These are phyloP conservation scores for Alsophila aescularia DNA, from an alignment of 2,888 invertebrate genomes.

Conservation along the genomic window DNA sequence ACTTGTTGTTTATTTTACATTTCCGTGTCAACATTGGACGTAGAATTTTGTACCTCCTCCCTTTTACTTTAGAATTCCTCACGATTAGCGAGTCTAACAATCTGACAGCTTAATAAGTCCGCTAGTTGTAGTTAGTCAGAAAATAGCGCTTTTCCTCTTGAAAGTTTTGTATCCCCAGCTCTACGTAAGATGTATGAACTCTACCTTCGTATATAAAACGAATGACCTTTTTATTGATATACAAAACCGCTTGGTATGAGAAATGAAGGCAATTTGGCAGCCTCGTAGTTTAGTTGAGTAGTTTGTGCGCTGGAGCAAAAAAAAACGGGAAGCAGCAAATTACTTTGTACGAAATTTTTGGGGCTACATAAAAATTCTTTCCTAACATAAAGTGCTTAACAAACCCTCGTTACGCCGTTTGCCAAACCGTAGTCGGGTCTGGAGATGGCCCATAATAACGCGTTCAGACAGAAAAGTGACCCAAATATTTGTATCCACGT, in stretches of 20 bases:
- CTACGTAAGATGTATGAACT: background rate
- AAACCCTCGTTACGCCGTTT: conserved; percentile 35
- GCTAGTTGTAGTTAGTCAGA: background rate
- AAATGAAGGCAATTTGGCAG: conserved; percentile 27
- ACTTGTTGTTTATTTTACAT: too few species aligned
- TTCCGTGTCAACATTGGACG: too few species aligned
- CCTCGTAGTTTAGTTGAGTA: conserved; percentile 13
- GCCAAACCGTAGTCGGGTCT: conserved; percentile 30
- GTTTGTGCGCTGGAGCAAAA: conserved; percentile 18
- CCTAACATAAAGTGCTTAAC: conserved; percentile 25
- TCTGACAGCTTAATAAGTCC: too few species aligned
- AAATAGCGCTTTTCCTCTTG: background rate
- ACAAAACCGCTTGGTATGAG: conserved; percentile 23
- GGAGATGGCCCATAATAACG: conserved; percentile 20
- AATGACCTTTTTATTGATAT: conserved; percentile 24
- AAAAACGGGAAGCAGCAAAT: conserved; percentile 22
- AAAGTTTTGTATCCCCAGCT: background rate
- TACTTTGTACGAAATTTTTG: conserved; percentile 20
- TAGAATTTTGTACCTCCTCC: too few species aligned
- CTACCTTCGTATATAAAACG: conserved; percentile 10
- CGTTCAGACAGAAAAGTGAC: conserved; percentile 34
- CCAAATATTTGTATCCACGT: conserved; percentile 29
- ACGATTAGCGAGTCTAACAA: too few species aligned
- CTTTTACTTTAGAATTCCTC: too few species aligned
- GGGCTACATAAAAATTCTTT: conserved; percentile 25